Evolutionary conservation across 1,140 invertebrate species (phyloP).

Genomic region (Phortica variegata): DNA sequence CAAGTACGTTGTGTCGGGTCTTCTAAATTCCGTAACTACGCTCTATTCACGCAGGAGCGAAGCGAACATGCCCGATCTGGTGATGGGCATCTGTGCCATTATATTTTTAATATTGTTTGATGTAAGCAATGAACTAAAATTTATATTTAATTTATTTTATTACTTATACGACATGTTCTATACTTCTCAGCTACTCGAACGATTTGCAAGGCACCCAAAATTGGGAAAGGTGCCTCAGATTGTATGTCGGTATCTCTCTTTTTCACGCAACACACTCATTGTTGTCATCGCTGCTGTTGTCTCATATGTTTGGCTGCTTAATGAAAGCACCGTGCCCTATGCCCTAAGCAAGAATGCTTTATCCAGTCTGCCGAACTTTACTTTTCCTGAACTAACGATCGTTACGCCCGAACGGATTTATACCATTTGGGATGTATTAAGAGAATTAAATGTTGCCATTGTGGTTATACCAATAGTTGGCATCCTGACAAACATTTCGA

Average conservation of each 20-base stretch:
- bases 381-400: constrained; percentile 65
- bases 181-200: constrained; percentile 25
- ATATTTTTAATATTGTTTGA: constrained; percentile 68
- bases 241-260: constrained; percentile 56
- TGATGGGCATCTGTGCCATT: constrained; percentile 72
- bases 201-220: constrained; percentile 31
- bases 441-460: constrained; percentile 70
- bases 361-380: constrained; percentile 67
- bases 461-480: constrained; percentile 77
- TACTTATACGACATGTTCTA: not conserved
- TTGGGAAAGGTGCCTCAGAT: constrained; percentile 57
- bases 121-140: constrained; percentile 59
- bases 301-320: constrained; percentile 59
- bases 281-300: constrained; percentile 71
- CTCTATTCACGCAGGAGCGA: constrained; percentile 67
- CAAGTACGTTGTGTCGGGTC: constrained; percentile 71
- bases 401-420: constrained; percentile 61
- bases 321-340: constrained; percentile 25
- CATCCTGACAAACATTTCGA: constrained; percentile 82
- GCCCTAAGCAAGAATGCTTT: constrained; percentile 58
- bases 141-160: not conserved
- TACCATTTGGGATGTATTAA: constrained; percentile 65
- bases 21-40: constrained; percentile 71
- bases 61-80: constrained; percentile 66
- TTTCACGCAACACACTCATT: constrained; percentile 77